Percentiles rank a stretch among this genome's conserved stretches.
phyloP scores from a whole-genome alignment of 2,113 vertebrate species.

The Scomber colias region DNA sequence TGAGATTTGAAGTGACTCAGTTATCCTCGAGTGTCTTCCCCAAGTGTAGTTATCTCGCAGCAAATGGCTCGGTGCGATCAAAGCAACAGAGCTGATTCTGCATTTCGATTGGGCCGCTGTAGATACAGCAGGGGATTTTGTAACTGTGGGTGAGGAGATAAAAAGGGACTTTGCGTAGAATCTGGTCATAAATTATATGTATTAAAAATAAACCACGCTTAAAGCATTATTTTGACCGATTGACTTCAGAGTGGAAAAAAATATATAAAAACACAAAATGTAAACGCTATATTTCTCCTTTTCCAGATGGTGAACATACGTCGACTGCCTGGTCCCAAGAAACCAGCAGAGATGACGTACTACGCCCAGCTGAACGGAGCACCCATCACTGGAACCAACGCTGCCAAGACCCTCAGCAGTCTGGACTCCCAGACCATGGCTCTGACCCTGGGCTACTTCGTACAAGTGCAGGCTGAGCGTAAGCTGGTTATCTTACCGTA shows the following conservation, averaged over 20 bases:
- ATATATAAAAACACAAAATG: no score
- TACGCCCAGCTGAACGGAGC: conserved; percentile 92
- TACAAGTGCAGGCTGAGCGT: conserved; percentile 97
- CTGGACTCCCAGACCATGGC: conserved; percentile 98
- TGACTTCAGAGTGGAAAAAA: not conserved
- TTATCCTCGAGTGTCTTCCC: conserved; percentile 58
- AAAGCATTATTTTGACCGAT: not conserved
- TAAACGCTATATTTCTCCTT: not conserved
- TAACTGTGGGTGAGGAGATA: conserved; percentile 13
- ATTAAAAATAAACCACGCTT: not conserved
- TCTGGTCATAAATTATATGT: not conserved
- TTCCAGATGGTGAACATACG: conserved; percentile 96
- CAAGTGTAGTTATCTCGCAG: conserved; percentile 46
- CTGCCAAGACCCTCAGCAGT: conserved; percentile 95
- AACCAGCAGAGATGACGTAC: conserved; percentile 95
- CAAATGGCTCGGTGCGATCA: conserved; percentile 38
- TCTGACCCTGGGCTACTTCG: conserved; percentile 94
- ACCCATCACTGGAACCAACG: conserved; percentile 90
- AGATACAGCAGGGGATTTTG: not conserved
- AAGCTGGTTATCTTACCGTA: conserved; percentile 70
- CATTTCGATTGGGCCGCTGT: conserved; percentile 31
- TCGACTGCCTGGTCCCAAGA: conserved; percentile 93
- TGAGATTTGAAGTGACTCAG: conserved; percentile 65
- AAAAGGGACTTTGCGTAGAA: conserved; percentile 4
- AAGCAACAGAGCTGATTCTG: conserved; percentile 34